Evolutionary conservation across 1,140 invertebrate genomes (phyloP).

Genomic region (Homarus americanus): DNA sequence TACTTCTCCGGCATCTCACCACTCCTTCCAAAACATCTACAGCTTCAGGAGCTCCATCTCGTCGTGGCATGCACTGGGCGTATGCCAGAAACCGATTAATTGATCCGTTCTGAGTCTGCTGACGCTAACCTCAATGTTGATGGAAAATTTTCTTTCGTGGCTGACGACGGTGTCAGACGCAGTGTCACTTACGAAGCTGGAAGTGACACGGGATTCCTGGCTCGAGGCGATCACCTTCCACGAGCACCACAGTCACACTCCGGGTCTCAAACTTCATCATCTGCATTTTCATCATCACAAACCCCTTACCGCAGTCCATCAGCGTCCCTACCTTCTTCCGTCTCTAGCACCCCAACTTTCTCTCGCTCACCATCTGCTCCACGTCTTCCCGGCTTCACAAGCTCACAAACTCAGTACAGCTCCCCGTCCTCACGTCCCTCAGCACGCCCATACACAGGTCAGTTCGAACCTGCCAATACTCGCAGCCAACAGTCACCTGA

Average conservation of each 20-base stretch:
- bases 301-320: not conserved
- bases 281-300: not conserved
- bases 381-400: not conserved
- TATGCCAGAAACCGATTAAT: conserved; percentile 74
- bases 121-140: conserved; percentile 68
- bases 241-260: conserved; percentile 28
- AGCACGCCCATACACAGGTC: not conserved
- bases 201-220: conserved; percentile 61
- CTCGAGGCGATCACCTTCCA: conserved; percentile 65
- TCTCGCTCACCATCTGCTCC: not conserved
- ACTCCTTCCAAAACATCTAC: not conserved
- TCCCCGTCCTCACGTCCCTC: not conserved
- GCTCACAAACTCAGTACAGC: not conserved
- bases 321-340: too few relatives aligned
- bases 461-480: not conserved
- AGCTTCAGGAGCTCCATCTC: not conserved
- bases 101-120: conserved; percentile 63
- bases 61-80: not conserved
- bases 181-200: conserved; percentile 61
- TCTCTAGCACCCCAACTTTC: not conserved
- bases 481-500: conserved; percentile 17
- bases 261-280: not conserved
- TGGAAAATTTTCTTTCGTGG: conserved; percentile 66
- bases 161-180: conserved; percentile 67
- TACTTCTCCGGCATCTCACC: not conserved